Conservation (phyloP, 2,888 invertebrate genomes). For the Sialis lutaria region DNA sequence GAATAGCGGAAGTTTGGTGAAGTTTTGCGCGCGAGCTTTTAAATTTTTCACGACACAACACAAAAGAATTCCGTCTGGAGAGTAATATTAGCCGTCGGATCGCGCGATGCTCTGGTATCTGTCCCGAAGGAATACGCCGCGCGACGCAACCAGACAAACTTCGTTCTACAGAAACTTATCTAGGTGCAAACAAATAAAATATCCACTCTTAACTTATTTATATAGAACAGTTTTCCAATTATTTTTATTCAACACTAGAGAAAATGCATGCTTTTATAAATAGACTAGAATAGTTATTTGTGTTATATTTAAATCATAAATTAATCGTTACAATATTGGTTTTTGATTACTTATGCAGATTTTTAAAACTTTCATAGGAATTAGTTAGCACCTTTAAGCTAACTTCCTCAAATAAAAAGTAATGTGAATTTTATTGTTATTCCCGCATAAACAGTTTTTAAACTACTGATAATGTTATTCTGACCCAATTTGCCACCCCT, state of each 20-base stretch:
- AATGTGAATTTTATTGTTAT: too few species aligned
- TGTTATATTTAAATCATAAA: too few species aligned
- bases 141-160: background rate
- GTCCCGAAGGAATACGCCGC: background rate
- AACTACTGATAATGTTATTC: too few species aligned
- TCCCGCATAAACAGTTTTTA: too few species aligned
- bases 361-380: too few species aligned
- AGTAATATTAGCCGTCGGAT: constrained; percentile 2
- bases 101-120: background rate
- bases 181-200: background rate
- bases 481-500: too few species aligned
- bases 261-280: background rate
- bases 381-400: too few species aligned
- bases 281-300: too few species aligned
- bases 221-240: background rate
- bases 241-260: background rate
- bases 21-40: background rate
- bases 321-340: too few species aligned
- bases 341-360: too few species aligned
- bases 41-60: constrained; percentile 4
- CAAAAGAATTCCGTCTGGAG: constrained; percentile 6
- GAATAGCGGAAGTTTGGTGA: too few species aligned
- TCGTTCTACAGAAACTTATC: background rate
- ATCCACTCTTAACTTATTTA: background rate
- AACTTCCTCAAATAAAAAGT: too few species aligned